A percentile compares a stretch with the other conserved stretches of the same genome.
Evolutionary conservation across 2,797 vertebrate species (phyloP).

Genomic region (Hirundo rustica): DNA sequence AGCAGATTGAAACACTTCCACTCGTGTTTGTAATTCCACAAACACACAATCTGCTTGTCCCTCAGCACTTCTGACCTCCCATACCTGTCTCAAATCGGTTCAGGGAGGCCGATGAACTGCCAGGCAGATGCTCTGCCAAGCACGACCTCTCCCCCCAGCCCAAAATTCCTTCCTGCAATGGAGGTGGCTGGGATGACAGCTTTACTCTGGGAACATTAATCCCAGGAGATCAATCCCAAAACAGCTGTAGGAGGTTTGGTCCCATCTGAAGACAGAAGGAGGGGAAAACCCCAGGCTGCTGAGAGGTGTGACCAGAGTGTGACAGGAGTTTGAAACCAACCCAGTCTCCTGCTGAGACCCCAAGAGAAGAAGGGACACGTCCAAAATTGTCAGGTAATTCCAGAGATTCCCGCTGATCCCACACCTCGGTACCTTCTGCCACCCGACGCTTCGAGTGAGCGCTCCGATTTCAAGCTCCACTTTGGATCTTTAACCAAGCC

Average conservation of each 20-base stretch:
- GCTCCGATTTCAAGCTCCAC: background rate
- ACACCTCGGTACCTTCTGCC: background rate
- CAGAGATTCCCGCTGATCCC: background rate
- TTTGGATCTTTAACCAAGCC: background rate
- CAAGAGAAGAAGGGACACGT: background rate
- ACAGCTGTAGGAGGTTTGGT: background rate
- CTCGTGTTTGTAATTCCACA: background rate
- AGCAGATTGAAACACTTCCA: background rate
- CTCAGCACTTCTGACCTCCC: background rate
- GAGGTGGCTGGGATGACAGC: background rate
- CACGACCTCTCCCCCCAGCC: background rate
- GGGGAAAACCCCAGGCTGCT: background rate
- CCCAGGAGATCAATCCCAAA: background rate
- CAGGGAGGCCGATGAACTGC: background rate
- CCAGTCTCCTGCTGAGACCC: background rate
- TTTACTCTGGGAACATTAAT: background rate
- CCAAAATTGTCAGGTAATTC: background rate
- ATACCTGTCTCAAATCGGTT: background rate
- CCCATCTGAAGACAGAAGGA: background rate
- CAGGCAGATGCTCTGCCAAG: background rate
- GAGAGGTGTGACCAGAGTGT: background rate
- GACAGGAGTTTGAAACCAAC: background rate
- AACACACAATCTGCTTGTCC: background rate
- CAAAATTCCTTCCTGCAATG: background rate
- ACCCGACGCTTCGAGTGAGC: background rate